Evolutionary conservation across 1,140 invertebrate genomes (phyloP).

Genomic region (Sycophaga agraensis): DNA sequence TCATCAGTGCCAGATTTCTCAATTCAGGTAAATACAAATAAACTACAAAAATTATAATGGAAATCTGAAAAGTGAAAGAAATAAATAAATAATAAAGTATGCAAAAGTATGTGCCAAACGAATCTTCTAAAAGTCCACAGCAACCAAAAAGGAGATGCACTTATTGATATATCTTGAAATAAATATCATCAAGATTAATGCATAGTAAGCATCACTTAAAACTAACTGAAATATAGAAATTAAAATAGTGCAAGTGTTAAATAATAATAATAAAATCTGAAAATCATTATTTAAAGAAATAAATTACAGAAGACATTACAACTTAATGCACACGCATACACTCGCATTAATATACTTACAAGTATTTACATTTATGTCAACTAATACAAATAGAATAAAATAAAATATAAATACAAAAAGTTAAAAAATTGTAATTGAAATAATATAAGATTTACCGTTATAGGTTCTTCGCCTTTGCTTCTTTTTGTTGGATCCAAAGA

Average conservation of each 20-base stretch:
- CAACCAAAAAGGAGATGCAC: conserved; percentile 22
- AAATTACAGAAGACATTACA: conserved; percentile 3
- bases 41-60: conserved; percentile 45
- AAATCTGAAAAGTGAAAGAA: conserved; percentile 44
- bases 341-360: conserved; percentile 3
- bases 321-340: conserved; percentile 12
- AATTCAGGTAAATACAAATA: conserved; percentile 36
- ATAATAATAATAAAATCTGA: conserved; percentile 33
- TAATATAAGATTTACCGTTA: conserved; percentile 59
- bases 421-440: conserved; percentile 33
- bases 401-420: conserved; percentile 20
- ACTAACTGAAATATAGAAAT: conserved; percentile 26
- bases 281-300: conserved; percentile 14
- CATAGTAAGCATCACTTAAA: conserved; percentile 8
- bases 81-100: conserved; percentile 12
- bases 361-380: conserved; percentile 1
- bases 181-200: background rate
- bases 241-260: conserved; percentile 38
- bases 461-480: conserved; percentile 62
- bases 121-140: conserved; percentile 19
- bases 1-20: conserved; percentile 38
- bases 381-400: background rate
- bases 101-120: conserved; percentile 15
- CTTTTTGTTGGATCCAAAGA: conserved; percentile 75
- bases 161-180: conserved; percentile 3